Conservation (phyloP, 2,113 vertebrate species). For the Ammospiza caudacuta region DNA sequence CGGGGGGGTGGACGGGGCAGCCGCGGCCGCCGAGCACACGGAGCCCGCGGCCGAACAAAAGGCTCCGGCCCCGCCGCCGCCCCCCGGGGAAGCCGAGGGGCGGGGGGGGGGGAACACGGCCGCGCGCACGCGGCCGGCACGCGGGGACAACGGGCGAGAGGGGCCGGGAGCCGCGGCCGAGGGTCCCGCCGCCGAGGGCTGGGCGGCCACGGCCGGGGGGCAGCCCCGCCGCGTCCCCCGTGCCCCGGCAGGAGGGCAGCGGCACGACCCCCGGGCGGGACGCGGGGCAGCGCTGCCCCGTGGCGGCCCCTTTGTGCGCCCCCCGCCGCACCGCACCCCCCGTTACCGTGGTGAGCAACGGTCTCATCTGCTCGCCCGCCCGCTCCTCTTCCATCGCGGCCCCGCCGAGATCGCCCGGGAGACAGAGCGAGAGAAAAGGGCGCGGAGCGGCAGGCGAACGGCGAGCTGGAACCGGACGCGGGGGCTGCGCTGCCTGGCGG, state of each 20-base stretch:
- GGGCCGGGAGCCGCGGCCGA: background rate
- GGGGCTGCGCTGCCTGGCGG: background rate
- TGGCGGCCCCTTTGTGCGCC: background rate
- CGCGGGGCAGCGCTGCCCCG: background rate
- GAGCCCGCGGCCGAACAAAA: slow-evolving; percentile 16
- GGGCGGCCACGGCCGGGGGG: background rate
- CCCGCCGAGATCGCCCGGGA: background rate
- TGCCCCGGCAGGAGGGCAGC: background rate
- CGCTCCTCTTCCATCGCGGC: slow-evolving; percentile 77
- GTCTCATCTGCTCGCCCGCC: slow-evolving; percentile 80
- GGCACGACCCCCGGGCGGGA: background rate
- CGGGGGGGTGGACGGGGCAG: background rate
- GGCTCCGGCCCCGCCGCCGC: background rate
- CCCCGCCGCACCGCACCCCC: background rate
- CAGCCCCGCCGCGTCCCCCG: background rate
- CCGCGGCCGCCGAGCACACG: background rate
- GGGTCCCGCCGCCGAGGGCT: background rate
- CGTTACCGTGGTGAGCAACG: slow-evolving; percentile 80
- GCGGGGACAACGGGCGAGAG: background rate
- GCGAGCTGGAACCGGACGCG: background rate
- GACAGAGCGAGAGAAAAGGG: background rate
- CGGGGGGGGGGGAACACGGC: background rate
- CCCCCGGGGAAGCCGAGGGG: background rate
- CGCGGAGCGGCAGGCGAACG: background rate
- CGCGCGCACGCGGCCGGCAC: background rate